These are phyloP conservation scores for Nibea coibor DNA, from an alignment of 2,113 vertebrate genomes.

Conservation along the genomic window DNA sequence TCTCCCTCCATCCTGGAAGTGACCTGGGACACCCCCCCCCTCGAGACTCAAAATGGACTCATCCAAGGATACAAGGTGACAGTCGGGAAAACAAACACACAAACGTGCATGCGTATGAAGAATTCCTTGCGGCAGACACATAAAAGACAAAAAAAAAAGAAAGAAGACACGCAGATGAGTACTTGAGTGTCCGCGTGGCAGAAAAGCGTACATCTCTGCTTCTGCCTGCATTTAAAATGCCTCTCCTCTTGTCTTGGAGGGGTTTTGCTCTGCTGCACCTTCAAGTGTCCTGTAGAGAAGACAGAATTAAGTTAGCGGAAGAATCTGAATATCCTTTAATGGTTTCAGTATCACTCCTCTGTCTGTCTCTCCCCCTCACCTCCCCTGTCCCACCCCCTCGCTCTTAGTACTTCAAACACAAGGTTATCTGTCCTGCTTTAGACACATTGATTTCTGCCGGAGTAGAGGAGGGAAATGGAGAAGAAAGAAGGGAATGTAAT, in stretches of 20 bases:
- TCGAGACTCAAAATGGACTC: conserved; percentile 94
- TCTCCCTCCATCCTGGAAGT: conserved; percentile 93
- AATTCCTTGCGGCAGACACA: not conserved
- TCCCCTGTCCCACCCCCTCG: conserved; percentile 47
- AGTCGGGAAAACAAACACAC: conserved; percentile 26
- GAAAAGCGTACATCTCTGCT: not conserved
- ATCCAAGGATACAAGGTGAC: conserved; percentile 98
- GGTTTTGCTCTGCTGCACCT: conserved; percentile 51
- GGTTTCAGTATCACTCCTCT: conserved; percentile 68
- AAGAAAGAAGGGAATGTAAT: conserved; percentile 69
- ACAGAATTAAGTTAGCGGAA: conserved; percentile 58
- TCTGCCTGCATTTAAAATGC: conserved; percentile 30
- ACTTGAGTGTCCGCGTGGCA: conserved; percentile 1
- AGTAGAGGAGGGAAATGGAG: conserved; percentile 47
- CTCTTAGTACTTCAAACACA: conserved; percentile 76
- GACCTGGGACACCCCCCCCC: conserved; percentile 92
- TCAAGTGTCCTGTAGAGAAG: conserved; percentile 50
- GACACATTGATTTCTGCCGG: conserved; percentile 75
- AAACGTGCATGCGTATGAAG: not conserved
- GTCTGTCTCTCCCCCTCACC: conserved; percentile 5
- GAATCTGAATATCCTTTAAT: conserved; percentile 73
- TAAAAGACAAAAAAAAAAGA: not conserved
- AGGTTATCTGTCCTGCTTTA: conserved; percentile 78
- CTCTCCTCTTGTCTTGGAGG: conserved; percentile 28
- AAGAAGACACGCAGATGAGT: not conserved